Base-by-base conservation (phyloP, 2,797 vertebrate species). In the Microctenopoma stevenorrisi region DNA sequence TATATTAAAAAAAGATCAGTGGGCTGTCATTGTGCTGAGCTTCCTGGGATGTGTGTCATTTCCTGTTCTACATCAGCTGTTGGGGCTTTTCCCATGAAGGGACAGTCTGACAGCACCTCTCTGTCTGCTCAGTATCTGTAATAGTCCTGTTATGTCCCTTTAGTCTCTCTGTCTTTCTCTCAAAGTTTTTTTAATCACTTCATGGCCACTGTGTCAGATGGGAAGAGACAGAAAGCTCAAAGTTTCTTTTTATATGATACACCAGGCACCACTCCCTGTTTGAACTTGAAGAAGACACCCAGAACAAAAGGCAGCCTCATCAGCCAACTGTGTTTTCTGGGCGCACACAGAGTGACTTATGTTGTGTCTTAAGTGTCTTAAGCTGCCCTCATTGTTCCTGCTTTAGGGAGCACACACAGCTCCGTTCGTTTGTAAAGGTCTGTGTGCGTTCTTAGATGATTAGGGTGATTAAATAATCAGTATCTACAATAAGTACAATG, bases 1-100 rank as follows among this genome's bases (percentile, higher is more conserved):
- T 68, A 76, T 68, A 86, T 74, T 65, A 83, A 87, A 84, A 85
- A 82, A 82, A 86, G 72, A 91, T 90, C 83, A 85, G 85, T 80
- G 81, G 86, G 72, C 72, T 49, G 53, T 85, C 83, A 91, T 92
- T 92, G 92, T 93, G 86, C 84, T 77, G 63, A 33, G 76, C 83
- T 91, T 93, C 91, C 92, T 89, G 67, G 75, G 74, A 74, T 28
- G 30, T 74, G 61, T 83, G 85, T 86, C 88, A 87, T 81, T 88
- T 91, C 89, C 91, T 87, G 80, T 64, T 65, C 63, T 53, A 70
- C 75, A 74, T 81, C 78, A 81, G 83, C 68, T 64, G 71, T 48
- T 65, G 50, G 14, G 26, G 49, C 64, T 74, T 89, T 91, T 88
- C 87, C 81, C 81, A 88, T 74, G 74, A 33, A 65, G 72, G 61